A percentile compares a stretch with the other conserved stretches of the same genome.
phyloP scores from a whole-genome alignment of 2,113 vertebrate species.

The Trematocara variabile region DNA sequence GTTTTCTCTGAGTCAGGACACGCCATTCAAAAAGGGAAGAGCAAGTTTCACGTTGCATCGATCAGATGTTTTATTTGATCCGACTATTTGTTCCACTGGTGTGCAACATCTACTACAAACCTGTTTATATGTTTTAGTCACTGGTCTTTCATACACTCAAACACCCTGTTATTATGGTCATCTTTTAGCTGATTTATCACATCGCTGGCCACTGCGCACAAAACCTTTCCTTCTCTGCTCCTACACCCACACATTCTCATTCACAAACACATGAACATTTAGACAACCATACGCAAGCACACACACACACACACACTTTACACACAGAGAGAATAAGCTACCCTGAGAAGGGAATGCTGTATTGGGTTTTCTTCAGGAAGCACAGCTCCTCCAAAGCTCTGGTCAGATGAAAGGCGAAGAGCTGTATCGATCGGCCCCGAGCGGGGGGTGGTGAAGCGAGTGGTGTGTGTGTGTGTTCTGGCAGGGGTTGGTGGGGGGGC shows the following conservation, averaged over 20 bases:
- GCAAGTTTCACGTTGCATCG: neutral
- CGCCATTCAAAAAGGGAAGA: neutral
- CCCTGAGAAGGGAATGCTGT: slow-evolving; percentile 60
- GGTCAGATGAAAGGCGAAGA: slow-evolving; percentile 84
- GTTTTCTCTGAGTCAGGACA: neutral
- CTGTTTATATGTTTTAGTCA: neutral
- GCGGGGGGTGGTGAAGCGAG: slow-evolving; percentile 44
- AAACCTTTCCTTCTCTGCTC: neutral
- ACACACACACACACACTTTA: neutral
- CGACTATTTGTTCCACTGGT: neutral
- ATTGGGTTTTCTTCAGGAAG: slow-evolving; percentile 82
- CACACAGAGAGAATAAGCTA: slow-evolving; percentile 28
- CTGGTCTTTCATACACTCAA: neutral
- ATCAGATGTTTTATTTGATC: neutral
- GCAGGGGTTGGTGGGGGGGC: slow-evolving; percentile 20
- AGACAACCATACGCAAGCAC: neutral
- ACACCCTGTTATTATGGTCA: neutral
- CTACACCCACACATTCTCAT: slow-evolving; percentile 1
- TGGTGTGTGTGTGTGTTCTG: slow-evolving; percentile 14
- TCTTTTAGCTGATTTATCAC: slow-evolving; percentile 19
- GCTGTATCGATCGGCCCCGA: slow-evolving; percentile 77
- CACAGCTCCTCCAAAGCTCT: slow-evolving; percentile 72
- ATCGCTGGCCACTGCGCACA: neutral
- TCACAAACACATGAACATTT: slow-evolving; percentile 28
- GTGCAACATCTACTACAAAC: neutral